Evolutionary conservation across 2,113 vertebrate species (phyloP), one percentile per base, ranked within the genome.

Genomic region (Pluvialis apricaria): DNA sequence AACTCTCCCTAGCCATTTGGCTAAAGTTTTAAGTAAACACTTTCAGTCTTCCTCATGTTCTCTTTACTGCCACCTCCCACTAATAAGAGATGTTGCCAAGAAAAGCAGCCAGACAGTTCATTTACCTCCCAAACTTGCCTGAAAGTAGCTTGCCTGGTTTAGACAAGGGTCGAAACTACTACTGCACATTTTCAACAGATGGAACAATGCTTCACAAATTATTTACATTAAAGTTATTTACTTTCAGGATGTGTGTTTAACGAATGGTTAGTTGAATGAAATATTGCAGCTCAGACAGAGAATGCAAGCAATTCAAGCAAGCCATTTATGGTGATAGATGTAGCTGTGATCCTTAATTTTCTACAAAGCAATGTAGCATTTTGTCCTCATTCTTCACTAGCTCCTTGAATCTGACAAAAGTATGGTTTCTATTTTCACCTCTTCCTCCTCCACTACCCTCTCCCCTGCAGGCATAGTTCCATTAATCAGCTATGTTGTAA

Each of bases 21-120:
- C 97, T 97, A 97, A 95, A 97, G 97, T 97, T 98, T 98, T 98
- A 98, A 97, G 96, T 98, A 98, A 98, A 98, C 97, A 98, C 92
- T 97, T 98, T 98, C 97, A 94, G 95, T 97, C 97, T 97, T 98
- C 95, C 97, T 98, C 91, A 96, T 97, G 97, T 98, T 98, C 96
- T 97, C 96, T 96, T 97, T 97, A 97, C 96, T 97, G 97, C 97
- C 97, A 97, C 97, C 97, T 98, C 98, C 98, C 97, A 98, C 97
- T 98, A 97, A 97, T 97, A 97, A 91, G 96, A 93, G 92, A 89
- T 86, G 86, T 76, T 98, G 97, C 97, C 97, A 98, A 97, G 96
- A 97, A 97, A 98, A 98, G 97, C 98, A 98, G 97, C 95, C 97
- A 97, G 97, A 98, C 96, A 98, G 96, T 98, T 98, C 97, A 98